Percentiles rank a stretch among this genome's conserved stretches.
phyloP scores from a whole-genome alignment of 2,113 vertebrate genomes.

The Hystrix cristata region DNA sequence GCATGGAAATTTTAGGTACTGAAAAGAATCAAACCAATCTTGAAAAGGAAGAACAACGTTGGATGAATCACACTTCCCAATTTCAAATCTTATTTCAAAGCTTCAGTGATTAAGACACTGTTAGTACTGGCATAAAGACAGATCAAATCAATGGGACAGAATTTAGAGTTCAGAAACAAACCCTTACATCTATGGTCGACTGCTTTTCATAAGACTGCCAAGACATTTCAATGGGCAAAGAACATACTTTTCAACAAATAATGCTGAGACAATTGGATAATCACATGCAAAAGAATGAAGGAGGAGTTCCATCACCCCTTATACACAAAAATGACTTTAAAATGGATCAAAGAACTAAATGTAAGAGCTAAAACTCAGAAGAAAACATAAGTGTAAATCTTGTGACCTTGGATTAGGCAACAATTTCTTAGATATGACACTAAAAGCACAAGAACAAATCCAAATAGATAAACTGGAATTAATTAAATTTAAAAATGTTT shows the following conservation, averaged over 20 bases:
- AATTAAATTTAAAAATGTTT: slow-evolving; percentile 18
- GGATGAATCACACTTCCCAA: background rate
- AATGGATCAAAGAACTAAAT: slow-evolving; percentile 10
- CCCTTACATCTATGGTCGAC: background rate
- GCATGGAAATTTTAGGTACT: slow-evolving; percentile 12
- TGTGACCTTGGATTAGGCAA: background rate
- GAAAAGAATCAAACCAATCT: background rate
- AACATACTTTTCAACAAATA: slow-evolving; percentile 12
- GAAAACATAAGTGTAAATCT: background rate
- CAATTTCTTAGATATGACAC: background rate
- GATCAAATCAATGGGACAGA: background rate
- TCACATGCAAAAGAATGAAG: slow-evolving; percentile 7
- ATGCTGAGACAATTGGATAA: background rate
- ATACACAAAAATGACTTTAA: background rate
- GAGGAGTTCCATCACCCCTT: background rate
- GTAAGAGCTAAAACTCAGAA: slow-evolving; percentile 12
- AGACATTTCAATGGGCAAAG: slow-evolving; percentile 28
- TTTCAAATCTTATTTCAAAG: slow-evolving; percentile 48
- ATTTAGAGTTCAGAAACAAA: slow-evolving; percentile 13
- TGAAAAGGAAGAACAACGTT: slow-evolving; percentile 18
- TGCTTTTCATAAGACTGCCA: slow-evolving; percentile 15
- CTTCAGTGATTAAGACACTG: background rate
- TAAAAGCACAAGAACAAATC: background rate
- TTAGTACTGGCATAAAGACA: background rate
- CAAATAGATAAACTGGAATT: background rate